These are phyloP conservation scores for Megamerina dolium DNA, from an alignment of 2,888 invertebrate genomes.

Conservation along the genomic window DNA sequence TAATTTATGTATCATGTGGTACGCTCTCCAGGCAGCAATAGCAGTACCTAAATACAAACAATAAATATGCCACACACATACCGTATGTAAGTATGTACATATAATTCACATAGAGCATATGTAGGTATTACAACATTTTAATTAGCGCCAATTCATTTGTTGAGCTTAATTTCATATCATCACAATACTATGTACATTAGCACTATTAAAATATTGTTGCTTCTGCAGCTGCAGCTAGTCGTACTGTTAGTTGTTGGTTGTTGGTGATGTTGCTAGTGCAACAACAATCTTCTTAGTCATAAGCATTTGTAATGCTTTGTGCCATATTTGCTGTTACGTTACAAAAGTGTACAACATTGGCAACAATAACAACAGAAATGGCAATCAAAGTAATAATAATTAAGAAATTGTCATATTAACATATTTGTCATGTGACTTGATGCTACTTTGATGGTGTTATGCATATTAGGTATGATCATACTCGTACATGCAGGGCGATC, in stretches of 20 bases:
- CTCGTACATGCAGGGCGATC: too few relatives aligned
- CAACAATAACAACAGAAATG: background rate
- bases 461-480: background rate
- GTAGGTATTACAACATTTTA: slow-evolving; percentile 15
- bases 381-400: background rate
- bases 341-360: too few relatives aligned
- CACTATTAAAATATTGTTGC: too few relatives aligned
- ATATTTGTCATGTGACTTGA: slow-evolving; percentile 4
- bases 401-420: slow-evolving; percentile 4
- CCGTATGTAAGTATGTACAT: too few relatives aligned
- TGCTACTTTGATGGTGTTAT: background rate
- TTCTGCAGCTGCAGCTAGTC: slow-evolving; percentile 1
- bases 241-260: background rate
- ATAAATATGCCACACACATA: too few relatives aligned
- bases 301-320: too few relatives aligned
- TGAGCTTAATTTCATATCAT: slow-evolving; percentile 15
- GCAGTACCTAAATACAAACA: too few relatives aligned
- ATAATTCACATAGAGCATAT: too few relatives aligned
- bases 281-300: too few relatives aligned
- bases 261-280: background rate
- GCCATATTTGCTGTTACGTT: too few relatives aligned
- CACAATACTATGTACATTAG: background rate
- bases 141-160: slow-evolving; percentile 17
- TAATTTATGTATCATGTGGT: too few relatives aligned
- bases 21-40: too few relatives aligned